Conservation (phyloP, 2,797 vertebrate species). For the Peromyscus attwateri region DNA sequence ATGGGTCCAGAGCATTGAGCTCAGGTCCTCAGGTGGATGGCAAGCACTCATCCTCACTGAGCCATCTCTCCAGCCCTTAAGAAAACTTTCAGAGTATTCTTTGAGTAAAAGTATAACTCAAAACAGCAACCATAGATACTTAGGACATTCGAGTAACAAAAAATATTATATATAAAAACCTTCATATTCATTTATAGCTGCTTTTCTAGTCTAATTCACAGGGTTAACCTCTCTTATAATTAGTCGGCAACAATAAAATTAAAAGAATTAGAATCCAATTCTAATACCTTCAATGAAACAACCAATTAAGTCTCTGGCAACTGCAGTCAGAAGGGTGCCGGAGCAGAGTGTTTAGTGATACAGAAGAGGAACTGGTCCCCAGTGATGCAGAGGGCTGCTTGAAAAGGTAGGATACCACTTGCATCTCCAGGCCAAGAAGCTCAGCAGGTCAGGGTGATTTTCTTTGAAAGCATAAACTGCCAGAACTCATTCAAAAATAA, state of each 20-base stretch:
- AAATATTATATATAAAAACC: not conserved
- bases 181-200: slow-evolving; percentile 7
- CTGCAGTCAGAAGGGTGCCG: not conserved
- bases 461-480: slow-evolving; percentile 49
- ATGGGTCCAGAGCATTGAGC: not conserved
- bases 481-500: slow-evolving; percentile 50
- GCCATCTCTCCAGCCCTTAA: not conserved
- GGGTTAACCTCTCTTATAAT: slow-evolving; percentile 48
- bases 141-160: not conserved
- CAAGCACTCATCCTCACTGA: not conserved
- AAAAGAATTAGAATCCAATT: slow-evolving; percentile 44
- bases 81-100: not conserved
- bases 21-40: not conserved
- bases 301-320: slow-evolving; percentile 47
- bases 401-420: slow-evolving; percentile 18
- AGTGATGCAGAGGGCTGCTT: slow-evolving; percentile 36
- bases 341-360: not conserved
- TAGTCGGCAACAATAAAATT: slow-evolving; percentile 42
- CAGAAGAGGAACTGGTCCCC: slow-evolving; percentile 31
- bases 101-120: slow-evolving; percentile 16
- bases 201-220: not conserved
- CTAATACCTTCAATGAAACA: slow-evolving; percentile 31
- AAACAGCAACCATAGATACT: not conserved
- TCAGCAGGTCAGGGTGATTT: slow-evolving; percentile 2
- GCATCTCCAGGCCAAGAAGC: slow-evolving; percentile 6